phyloP scores from a whole-genome alignment of 1,140 invertebrate genomes.

The Oedothorax gibbosus region DNA sequence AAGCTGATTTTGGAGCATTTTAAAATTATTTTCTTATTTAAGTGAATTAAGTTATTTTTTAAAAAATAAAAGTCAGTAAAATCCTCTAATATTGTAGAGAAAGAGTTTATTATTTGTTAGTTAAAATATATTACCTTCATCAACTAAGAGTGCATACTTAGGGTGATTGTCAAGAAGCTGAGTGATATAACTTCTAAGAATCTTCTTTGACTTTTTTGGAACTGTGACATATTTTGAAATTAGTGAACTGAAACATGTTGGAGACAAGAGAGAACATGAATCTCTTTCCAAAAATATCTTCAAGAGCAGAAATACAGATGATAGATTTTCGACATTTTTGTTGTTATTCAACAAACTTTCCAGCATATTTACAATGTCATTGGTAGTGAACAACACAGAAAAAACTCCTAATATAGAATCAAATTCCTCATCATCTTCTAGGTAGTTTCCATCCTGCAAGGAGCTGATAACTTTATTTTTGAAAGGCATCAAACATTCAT shows the following conservation, averaged over 20 bases:
- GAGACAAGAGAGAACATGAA: background rate
- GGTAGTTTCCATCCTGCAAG: background rate
- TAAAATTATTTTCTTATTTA: too few species aligned
- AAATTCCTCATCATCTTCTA: background rate
- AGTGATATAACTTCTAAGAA: background rate
- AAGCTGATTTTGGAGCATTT: too few species aligned
- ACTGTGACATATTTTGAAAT: slow-evolving; percentile 5
- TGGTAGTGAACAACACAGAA: slow-evolving; percentile 1
- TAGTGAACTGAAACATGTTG: slow-evolving; percentile 16
- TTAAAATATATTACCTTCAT: slow-evolving; percentile 18
- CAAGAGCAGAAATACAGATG: slow-evolving; percentile 10
- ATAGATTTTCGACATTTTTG: background rate
- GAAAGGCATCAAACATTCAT: background rate
- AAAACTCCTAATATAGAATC: slow-evolving; percentile 16
- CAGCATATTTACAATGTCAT: background rate
- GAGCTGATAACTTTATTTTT: slow-evolving; percentile 31
- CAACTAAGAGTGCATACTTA: slow-evolving; percentile 4
- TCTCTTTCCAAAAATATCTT: slow-evolving; percentile 15
- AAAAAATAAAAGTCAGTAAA: background rate
- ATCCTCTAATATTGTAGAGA: background rate
- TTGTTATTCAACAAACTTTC: slow-evolving; percentile 4
- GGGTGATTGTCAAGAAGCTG: slow-evolving; percentile 23
- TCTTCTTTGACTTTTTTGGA: slow-evolving; percentile 16
- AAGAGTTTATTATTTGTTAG: background rate
- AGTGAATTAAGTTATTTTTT: background rate